Base-by-base conservation (phyloP, 92 coral and sea anemone genomes). In the Desmophyllum pertusum region DNA sequence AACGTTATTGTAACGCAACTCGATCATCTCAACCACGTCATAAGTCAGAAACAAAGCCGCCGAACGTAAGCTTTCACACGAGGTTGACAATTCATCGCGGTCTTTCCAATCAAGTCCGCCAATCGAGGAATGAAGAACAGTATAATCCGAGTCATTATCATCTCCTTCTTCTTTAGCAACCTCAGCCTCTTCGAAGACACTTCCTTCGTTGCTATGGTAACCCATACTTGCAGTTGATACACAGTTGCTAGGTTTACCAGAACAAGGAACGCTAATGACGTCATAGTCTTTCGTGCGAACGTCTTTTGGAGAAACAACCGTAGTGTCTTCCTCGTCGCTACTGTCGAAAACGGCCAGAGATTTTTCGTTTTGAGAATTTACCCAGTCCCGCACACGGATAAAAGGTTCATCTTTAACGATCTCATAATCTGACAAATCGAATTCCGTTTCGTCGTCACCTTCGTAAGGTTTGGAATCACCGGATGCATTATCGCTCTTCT, bases 21-120 rank as follows among this genome's bases (percentile, higher is more conserved):
- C 98, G 52, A 94, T 61, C 98, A 94, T 91, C 74, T 94, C 98
- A 0, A 94, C 92, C 0, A 94, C 95, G 42, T 94, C 98, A 55
- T 91, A 94, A 35, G 98, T 94, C 68, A 90, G 46, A 50, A 84
- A 94, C 38, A 94, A 30, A 15, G 89, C 92, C 29, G 90, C 98
- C 19, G 95, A 91, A 70, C 81, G 72, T 29, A 89, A 74, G 69
- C 90, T 91, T 27, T 86, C 83, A 37, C 84, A 55, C 8, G 90
- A 79, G 0, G 86, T 55, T 71, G 80, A 83, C 30, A 90, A 80
- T 4, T 85, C 87, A 14, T 85, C 84, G 10, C 80, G 64, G 41
- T 80, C 77, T 10, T 75, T 73, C 75, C 74, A 80, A 23, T 94
- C 93, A 23, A 94, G 82, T 73, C 93, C 93, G 25, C 88, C 98